Evolutionary conservation across 2,113 vertebrate genomes (phyloP), one percentile per base, ranked within the genome.

Genomic region (Illadopsis cleaveri): DNA sequence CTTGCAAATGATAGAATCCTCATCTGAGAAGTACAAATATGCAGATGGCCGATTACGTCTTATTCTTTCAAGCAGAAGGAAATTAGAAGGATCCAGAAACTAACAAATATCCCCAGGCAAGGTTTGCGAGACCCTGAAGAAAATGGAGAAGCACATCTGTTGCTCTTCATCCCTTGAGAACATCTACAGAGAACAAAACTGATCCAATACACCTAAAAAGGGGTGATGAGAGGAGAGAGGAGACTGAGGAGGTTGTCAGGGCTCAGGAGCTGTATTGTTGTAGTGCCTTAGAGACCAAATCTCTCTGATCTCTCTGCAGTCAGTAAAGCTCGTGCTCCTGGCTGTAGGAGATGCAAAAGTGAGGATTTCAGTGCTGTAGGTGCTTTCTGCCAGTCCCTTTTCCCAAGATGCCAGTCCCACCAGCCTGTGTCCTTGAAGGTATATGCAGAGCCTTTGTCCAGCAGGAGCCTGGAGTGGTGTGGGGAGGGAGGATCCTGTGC

Each of bases 1-100:
- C 57, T 75, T 71, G 90, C 71, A 80, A 76, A 84, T 75, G 31
- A 88, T 95, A 89, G 79, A 86, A 83, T 84, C 51, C 44, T 96
- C 65, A 78, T 90, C 82, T 94, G 77, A 89, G 80, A 71, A 57
- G 66, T 66, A 72, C 58, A 89, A 79, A 89, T 62, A 87, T 66
- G 85, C 82, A 96, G 79, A 94, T 92, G 51, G 60, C 5, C 42
- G 73, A 15, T 82, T 85, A 35, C 35, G 24, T 51, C 45, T 75
- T 38, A 33, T 28, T 89, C 57, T 66, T 87, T 79, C 50, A 77
- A 76, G 69, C 73, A 87, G 84, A 84, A 72, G 69, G 80, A 91
- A 93, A 89, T 91, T 11, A 79, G 61, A 89, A 89, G 81, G 77
- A 93, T 94, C 16, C 50, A 90, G 65, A 94, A 72, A 77, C 30